Percentiles rank a stretch among this genome's conserved stretches.
Conservation (phyloP, 2,797 vertebrate species). For the Helicolenus hilgendorfi region DNA sequence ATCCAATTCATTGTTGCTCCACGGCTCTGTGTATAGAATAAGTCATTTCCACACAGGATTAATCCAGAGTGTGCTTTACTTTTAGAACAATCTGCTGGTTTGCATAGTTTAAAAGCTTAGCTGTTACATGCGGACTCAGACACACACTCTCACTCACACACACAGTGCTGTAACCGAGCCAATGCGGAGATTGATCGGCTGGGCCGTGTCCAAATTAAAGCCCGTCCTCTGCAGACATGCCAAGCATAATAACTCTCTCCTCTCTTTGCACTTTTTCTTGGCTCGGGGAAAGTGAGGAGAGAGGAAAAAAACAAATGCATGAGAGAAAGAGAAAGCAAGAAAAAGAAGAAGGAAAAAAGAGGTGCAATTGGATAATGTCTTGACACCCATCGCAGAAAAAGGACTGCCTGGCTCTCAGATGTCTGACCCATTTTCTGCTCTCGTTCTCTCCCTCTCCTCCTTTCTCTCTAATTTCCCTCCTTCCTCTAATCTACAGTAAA, state of each 20-base stretch:
- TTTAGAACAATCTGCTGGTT: conserved; percentile 60
- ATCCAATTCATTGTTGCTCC: conserved; percentile 63
- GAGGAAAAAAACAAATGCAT: neutral
- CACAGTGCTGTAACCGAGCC: conserved; percentile 68
- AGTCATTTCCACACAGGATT: conserved; percentile 66
- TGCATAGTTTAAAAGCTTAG: conserved; percentile 74
- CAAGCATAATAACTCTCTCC: conserved; percentile 84
- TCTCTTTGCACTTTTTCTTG: conserved; percentile 67
- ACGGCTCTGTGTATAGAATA: conserved; percentile 38
- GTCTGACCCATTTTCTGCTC: conserved; percentile 85
- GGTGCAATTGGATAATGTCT: conserved; percentile 69
- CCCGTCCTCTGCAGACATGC: conserved; percentile 76
- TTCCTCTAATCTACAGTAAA: conserved; percentile 64
- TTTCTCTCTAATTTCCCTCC: conserved; percentile 43
- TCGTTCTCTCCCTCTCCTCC: conserved; percentile 21
- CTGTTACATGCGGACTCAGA: conserved; percentile 34
- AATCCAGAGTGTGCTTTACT: conserved; percentile 55
- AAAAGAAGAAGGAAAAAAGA: conserved; percentile 21
- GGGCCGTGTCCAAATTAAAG: conserved; percentile 85
- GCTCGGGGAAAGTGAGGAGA: conserved; percentile 11
- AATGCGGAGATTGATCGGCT: conserved; percentile 85
- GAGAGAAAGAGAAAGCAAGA: conserved; percentile 14
- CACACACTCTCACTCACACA: conserved; percentile 15
- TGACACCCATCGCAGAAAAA: conserved; percentile 65
- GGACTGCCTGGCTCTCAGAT: conserved; percentile 77